Evolutionary conservation across 1,140 invertebrate species (phyloP).

Genomic region (Aradophagus sp.): DNA sequence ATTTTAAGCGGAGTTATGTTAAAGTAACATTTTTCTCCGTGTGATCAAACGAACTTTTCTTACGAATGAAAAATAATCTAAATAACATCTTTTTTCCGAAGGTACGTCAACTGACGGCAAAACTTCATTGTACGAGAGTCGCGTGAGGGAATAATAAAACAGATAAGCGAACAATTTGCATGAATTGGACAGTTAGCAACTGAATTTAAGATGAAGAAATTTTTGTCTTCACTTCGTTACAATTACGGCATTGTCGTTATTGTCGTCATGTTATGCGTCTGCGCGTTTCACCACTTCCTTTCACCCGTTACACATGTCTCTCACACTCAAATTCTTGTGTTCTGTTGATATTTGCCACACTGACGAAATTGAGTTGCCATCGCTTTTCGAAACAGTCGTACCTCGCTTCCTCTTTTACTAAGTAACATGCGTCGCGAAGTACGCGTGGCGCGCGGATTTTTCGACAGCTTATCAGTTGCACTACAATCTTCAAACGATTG

Average conservation of each 20-base stretch:
- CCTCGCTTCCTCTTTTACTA: slow-evolving; percentile 39
- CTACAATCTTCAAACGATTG: no score
- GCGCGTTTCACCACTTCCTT: slow-evolving; percentile 54
- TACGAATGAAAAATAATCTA: no score
- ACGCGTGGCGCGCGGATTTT: slow-evolving; percentile 1
- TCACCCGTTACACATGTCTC: slow-evolving; percentile 54
- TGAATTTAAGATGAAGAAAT: no score
- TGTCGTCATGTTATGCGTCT: slow-evolving; percentile 45
- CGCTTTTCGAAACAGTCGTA: slow-evolving; percentile 43
- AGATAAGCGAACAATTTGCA: no score
- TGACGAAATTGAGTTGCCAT: slow-evolving; percentile 50
- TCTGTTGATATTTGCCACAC: slow-evolving; percentile 34
- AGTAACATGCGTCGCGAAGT: slow-evolving; percentile 18
- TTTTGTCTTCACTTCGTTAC: slow-evolving; percentile 45
- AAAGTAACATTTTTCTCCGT: no score
- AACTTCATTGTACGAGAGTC: no score
- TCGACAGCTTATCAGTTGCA: no score
- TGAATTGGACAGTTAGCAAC: slow-evolving; percentile 33
- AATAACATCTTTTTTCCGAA: no score
- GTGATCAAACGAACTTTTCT: no score
- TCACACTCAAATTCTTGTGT: slow-evolving; percentile 51
- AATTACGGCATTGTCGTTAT: slow-evolving; percentile 57
- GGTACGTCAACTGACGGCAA: no score
- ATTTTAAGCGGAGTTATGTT: no score
- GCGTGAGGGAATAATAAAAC: no score